Conservation (phyloP, 2,113 vertebrate genomes). For the Micronisus gabar region DNA sequence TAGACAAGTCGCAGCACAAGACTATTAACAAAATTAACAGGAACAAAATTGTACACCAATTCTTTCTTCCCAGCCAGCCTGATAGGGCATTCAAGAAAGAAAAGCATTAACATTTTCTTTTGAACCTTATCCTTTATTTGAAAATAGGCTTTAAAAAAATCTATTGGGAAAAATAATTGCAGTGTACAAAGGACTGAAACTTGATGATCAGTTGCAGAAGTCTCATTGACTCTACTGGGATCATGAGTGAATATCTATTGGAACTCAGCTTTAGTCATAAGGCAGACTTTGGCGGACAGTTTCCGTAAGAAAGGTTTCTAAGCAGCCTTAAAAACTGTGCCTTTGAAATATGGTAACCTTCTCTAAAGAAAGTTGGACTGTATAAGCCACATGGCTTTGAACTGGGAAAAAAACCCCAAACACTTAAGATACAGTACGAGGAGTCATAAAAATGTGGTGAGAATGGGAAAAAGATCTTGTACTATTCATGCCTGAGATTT, state of each 20-base stretch:
- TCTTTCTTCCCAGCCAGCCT: neutral
- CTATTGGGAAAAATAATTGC: neutral
- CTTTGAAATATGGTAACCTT: neutral
- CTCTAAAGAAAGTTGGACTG: neutral
- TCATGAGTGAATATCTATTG: neutral
- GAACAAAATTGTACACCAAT: neutral
- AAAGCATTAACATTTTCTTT: neutral
- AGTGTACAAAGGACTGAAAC: neutral
- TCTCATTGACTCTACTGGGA: neutral
- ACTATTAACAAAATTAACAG: constrained; percentile 13
- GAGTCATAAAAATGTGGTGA: neutral
- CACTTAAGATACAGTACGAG: neutral
- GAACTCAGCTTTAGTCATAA: neutral
- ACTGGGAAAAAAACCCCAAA: neutral
- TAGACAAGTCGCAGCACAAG: neutral
- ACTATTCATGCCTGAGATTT: neutral
- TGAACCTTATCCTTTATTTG: neutral
- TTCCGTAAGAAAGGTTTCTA: neutral
- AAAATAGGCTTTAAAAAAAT: neutral
- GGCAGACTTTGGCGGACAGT: neutral
- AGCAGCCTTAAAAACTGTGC: neutral
- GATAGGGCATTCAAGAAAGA: neutral
- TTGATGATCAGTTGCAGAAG: neutral
- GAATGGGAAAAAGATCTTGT: neutral
- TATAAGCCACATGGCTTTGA: neutral